phyloP scores from a whole-genome alignment of 2,888 invertebrate species.

The Harpalus rufipes region DNA sequence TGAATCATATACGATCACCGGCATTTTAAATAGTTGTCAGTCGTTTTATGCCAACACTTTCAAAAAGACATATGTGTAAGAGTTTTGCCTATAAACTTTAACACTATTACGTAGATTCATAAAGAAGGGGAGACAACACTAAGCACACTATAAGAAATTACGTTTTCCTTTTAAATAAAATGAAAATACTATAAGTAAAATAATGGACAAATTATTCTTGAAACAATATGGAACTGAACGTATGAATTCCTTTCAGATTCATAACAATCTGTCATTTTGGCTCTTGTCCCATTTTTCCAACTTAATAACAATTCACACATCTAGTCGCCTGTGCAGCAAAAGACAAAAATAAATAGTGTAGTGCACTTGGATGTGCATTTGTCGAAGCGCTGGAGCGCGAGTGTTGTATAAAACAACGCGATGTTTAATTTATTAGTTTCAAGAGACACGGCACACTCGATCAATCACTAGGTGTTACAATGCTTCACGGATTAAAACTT shows the following conservation, averaged over 20 bases:
- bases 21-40: too few relatives aligned
- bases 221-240: neutral
- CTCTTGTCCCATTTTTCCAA: neutral
- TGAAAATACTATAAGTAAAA: too few relatives aligned
- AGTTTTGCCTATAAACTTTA: too few relatives aligned
- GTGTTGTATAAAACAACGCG: conserved; percentile 53
- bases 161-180: too few relatives aligned
- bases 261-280: neutral
- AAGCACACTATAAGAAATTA: too few relatives aligned
- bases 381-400: conserved; percentile 10
- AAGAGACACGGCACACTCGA: conserved; percentile 60
- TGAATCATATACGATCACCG: too few relatives aligned
- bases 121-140: too few relatives aligned
- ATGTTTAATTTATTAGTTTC: conserved; percentile 64
- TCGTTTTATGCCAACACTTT: too few relatives aligned
- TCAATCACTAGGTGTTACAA: conserved; percentile 61
- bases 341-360: conserved; percentile 57
- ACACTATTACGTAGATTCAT: too few relatives aligned
- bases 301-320: conserved; percentile 40
- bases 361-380: conserved; percentile 29
- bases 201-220: too few relatives aligned
- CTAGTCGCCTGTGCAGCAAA: conserved; percentile 5
- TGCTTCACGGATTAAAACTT: conserved; percentile 60
- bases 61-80: too few relatives aligned
- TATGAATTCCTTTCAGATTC: neutral